Percentiles rank a stretch among this genome's conserved stretches.
These are phyloP conservation scores for Caprella mutica DNA, from an alignment of 2,888 invertebrate species.

Conservation along the genomic window DNA sequence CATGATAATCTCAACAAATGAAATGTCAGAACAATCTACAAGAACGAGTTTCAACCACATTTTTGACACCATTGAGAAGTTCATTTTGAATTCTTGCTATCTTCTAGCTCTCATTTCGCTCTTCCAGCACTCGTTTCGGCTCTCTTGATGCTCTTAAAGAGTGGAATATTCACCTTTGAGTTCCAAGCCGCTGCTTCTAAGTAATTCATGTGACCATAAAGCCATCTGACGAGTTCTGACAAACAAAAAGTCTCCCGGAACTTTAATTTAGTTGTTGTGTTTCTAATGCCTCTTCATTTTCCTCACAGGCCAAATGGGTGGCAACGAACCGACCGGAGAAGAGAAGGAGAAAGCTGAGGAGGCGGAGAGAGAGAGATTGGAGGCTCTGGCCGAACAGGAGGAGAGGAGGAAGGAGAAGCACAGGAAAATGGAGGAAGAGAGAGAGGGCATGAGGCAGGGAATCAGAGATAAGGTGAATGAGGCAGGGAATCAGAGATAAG, in stretches of 20 bases:
- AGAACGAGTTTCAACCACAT: no score
- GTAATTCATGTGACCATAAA: background rate
- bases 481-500: no score
- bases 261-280: background rate
- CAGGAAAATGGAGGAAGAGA: slow-evolving; percentile 97
- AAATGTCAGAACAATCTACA: no score
- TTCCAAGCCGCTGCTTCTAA: no score
- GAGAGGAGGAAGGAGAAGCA: slow-evolving; percentile 98
- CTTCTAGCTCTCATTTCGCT: no score
- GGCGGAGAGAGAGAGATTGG: slow-evolving; percentile 92
- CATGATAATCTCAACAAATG: no score
- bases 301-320: slow-evolving; percentile 45
- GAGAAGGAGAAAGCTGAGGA: slow-evolving; percentile 98
- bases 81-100: no score
- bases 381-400: slow-evolving; percentile 95
- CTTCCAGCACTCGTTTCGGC: no score
- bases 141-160: no score
- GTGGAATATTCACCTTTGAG: no score
- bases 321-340: slow-evolving; percentile 59
- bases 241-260: background rate
- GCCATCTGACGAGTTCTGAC: background rate
- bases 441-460: slow-evolving; percentile 98
- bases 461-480: slow-evolving; percentile 95
- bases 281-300: background rate
- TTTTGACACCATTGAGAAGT: no score